Base-by-base conservation (phyloP, 35 echinoderm and acorn worm species). In the Hemicentrotus pulcherrimus region DNA sequence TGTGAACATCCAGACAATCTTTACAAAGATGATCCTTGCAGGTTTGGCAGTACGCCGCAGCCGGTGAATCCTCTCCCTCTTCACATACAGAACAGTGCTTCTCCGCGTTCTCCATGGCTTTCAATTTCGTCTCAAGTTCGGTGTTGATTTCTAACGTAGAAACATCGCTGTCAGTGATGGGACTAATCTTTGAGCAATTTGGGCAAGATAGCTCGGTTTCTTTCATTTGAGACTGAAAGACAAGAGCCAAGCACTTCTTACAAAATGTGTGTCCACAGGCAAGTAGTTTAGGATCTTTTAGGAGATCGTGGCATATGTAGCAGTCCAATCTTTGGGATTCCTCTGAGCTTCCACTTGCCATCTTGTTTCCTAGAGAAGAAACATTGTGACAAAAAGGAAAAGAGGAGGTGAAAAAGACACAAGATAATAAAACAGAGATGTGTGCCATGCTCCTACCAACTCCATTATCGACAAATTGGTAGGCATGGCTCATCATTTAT, bases 1-100 rank as follows among this genome's bases (percentile, higher is more conserved):
- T 78, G 65, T 78, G 65, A 18, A 78, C 65, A 78, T 78, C 65
- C 19, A 78, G 65, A 78, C 65, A 78, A 78, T 78, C 65, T 78
- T 78, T 22, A 28, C 65, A 78, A 22, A 78, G 65, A 78, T 78
- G 65, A 78, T 78, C 65, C 24, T n/a, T 22, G 19, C 65, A 78
- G 65, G 65, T 78, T 78, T 78, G 65, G 65, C 65, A 78, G 18
- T 78, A 78, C 0, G 65, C 65, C 65, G 19, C 65, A 78, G 65
- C 65, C 65, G 65, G 7, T 28, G 65, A 78, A 5, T 78, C 65
- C 65, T 78, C 65, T n/a, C 65, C 65, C 65, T 78, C 65, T 78
- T 78, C 65, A n/a, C 65, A 78, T 78, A 78, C 65, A 78, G 65
- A 78, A 78, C 65, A 78, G 6, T 22, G 65, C 65, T 78, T 78